These are phyloP conservation scores for Myxocyprinus asiaticus DNA, from an alignment of 2,113 vertebrate genomes.

Conservation along the genomic window DNA sequence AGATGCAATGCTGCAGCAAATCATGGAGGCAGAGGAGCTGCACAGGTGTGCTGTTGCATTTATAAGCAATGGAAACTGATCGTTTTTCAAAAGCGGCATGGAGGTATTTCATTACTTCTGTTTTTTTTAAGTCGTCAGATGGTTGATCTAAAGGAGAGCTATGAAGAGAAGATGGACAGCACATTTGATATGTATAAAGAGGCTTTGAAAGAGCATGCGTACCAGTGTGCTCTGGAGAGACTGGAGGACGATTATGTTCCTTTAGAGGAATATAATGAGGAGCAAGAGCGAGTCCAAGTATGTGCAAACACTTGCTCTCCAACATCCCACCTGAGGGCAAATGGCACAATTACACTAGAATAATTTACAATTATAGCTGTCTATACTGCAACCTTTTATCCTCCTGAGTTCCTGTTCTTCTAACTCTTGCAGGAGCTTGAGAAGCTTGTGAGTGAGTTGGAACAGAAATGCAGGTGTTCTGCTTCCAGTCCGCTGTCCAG, in stretches of 20 bases:
- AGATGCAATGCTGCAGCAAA: slow-evolving; percentile 82
- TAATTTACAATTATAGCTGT: no score
- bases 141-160: slow-evolving; percentile 83
- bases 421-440: slow-evolving; percentile 61
- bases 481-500: not conserved
- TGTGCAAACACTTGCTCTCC: not conserved
- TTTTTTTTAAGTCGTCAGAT: slow-evolving; percentile 75
- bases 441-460: slow-evolving; percentile 64
- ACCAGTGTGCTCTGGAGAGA: slow-evolving; percentile 81
- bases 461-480: slow-evolving; percentile 24
- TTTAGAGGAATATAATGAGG: slow-evolving; percentile 80
- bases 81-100: not conserved
- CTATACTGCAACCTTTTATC: no score
- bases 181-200: slow-evolving; percentile 91
- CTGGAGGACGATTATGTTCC: slow-evolving; percentile 84
- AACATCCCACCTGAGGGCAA: not conserved
- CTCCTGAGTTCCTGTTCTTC: no score
- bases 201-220: slow-evolving; percentile 86
- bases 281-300: slow-evolving; percentile 84
- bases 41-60: slow-evolving; percentile 67
- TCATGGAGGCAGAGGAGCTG: slow-evolving; percentile 82
- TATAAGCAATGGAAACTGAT: not conserved
- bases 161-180: slow-evolving; percentile 85
- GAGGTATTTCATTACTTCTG: not conserved
- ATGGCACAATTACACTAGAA: no score